Base-by-base conservation (phyloP, 23 tunicate species). In the Clavelina lepadiformis region DNA sequence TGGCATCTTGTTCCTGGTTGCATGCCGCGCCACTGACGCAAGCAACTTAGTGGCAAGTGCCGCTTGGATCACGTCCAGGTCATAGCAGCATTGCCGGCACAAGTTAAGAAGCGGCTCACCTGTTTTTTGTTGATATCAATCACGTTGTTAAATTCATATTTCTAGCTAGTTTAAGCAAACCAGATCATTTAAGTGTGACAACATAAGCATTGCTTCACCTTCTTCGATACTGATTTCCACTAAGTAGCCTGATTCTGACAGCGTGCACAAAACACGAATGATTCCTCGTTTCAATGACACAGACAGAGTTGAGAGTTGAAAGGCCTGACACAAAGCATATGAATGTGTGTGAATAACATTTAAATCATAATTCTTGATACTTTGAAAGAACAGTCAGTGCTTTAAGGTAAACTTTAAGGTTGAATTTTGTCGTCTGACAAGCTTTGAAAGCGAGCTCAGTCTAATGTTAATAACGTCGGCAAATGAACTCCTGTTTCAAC, bases 301-400 rank as follows among this genome's bases (percentile, higher is more conserved):
- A 21, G 74, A 62, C 57, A 85, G 46, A 51, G 93, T 64, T 37
- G 83, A 71, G 0, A 76, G 36, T 25, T 81, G 53, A 53, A 38
- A 85, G 2, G 93, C 83, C 93, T 85, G 65, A 5, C 51, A 77
- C n/a, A n/a, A n/a, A n/a, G n/a, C n/a, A n/a, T n/a, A n/a, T n/a
- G n/a, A n/a, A n/a, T n/a, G n/a, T n/a, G n/a, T n/a, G n/a, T n/a
- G n/a, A n/a, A n/a, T n/a, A n/a, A n/a, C n/a, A n/a, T n/a, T n/a
- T n/a, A n/a, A n/a, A n/a, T n/a, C n/a, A n/a, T n/a, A n/a, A n/a
- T n/a, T n/a, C n/a, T 44, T 44, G 18, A 44, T 44, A 44, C 2
- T 21, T 18, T 55, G 23, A 55, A 55, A 55, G 8, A 55, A 18
- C 8, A 20, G 15, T 55, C 11, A 7, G n/a, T 13, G 15, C 8